A percentile compares a stretch with the other conserved stretches of the same genome.
phyloP scores from a whole-genome alignment of 2,113 vertebrate species.

The Montifringilla adamsi region DNA sequence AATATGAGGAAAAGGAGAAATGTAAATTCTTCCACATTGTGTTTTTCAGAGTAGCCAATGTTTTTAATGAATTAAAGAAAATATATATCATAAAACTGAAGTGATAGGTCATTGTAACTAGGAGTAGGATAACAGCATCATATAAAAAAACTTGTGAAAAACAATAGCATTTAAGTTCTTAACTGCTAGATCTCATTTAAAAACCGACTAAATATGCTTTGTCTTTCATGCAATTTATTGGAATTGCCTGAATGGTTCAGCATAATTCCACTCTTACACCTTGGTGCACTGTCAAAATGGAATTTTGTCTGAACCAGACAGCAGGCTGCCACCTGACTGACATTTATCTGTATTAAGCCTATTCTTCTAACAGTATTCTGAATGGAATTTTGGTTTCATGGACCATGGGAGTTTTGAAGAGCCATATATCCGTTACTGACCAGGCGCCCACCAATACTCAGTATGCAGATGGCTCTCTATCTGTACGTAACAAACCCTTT shows the following conservation, averaged over 20 bases:
- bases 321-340: background rate
- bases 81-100: background rate
- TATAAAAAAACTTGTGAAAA: background rate
- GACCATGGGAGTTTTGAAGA: background rate
- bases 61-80: background rate
- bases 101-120: background rate
- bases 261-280: background rate
- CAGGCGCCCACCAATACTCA: background rate
- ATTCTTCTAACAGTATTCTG: background rate
- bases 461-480: background rate
- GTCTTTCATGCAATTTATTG: background rate
- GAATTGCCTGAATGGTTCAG: background rate
- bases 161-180: background rate
- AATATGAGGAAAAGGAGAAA: background rate
- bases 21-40: background rate
- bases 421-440: background rate
- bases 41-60: background rate
- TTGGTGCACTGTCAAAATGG: background rate
- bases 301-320: background rate
- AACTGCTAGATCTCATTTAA: background rate
- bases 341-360: background rate
- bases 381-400: background rate
- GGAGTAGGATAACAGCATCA: background rate
- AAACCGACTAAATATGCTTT: background rate
- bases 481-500: background rate